Percentiles rank a stretch among this genome's conserved stretches.
Evolutionary conservation across 2,113 vertebrate genomes (phyloP).

Genomic region (Poecilia latipinna): DNA sequence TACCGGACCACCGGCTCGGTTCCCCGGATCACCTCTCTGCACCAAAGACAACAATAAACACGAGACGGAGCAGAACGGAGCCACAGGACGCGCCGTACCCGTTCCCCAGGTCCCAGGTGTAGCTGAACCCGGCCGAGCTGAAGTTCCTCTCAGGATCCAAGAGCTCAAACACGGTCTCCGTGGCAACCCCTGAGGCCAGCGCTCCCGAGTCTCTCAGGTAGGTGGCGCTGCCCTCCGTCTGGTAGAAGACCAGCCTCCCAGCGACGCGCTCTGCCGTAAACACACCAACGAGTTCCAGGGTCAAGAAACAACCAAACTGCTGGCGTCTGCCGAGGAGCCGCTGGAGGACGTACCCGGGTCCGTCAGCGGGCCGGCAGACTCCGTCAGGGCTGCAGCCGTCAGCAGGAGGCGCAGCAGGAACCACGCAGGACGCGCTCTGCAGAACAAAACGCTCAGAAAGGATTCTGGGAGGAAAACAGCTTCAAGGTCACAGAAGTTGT

Average conservation of each 20-base stretch:
- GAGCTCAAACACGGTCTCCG: conserved; percentile 83
- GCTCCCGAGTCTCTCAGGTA: conserved; percentile 71
- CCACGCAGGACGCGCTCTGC: conserved; percentile 30
- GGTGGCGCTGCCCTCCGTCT: conserved; percentile 80
- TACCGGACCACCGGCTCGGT: conserved; percentile 80
- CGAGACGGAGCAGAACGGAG: neutral
- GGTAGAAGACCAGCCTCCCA: conserved; percentile 84
- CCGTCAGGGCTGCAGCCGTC: conserved; percentile 29
- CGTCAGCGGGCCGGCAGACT: conserved; percentile 28
- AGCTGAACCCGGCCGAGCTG: conserved; percentile 80
- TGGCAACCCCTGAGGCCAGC: conserved; percentile 72
- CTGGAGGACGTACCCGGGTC: conserved; percentile 57
- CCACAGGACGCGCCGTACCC: conserved; percentile 74
- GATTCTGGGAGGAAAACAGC: neutral
- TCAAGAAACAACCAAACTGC: neutral
- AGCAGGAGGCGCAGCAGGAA: conserved; percentile 36
- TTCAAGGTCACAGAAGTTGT: neutral
- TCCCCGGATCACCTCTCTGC: conserved; percentile 82
- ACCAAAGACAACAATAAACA: neutral
- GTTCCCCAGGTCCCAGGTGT: conserved; percentile 88
- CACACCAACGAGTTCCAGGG: neutral
- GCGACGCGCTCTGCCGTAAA: conserved; percentile 81
- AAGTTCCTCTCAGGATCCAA: conserved; percentile 83
- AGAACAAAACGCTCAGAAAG: neutral
- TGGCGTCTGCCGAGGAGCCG: neutral